Percentiles rank a stretch among this genome's conserved stretches.
Evolutionary conservation across 2,888 invertebrate genomes (phyloP).

Genomic region (Tipula unca): DNA sequence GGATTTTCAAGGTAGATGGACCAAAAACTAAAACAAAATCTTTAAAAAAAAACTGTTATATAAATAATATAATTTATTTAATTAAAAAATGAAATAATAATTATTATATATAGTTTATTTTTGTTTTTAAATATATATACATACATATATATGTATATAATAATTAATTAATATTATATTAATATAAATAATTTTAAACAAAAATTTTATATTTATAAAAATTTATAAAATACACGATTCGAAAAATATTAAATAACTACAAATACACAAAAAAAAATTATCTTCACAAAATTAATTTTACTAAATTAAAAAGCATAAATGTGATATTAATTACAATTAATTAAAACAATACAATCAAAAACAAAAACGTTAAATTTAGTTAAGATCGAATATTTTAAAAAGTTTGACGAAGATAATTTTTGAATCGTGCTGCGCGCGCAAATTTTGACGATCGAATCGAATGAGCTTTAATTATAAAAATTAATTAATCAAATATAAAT

Average conservation of each 20-base stretch:
- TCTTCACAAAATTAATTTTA: not conserved
- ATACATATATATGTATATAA: no score
- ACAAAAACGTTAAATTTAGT: not conserved
- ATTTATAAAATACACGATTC: not conserved
- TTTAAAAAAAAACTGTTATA: not conserved
- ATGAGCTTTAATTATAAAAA: not conserved
- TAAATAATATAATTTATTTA: conserved; percentile 8
- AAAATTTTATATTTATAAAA: not conserved
- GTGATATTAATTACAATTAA: conserved; percentile 14
- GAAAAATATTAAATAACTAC: not conserved
- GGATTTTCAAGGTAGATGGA: conserved; percentile 20
- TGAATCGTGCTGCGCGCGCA: not conserved
- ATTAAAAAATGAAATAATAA: not conserved
- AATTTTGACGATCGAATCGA: not conserved
- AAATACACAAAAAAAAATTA: not conserved
- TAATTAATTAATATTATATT: not conserved
- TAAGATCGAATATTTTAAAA: not conserved
- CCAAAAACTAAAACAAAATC: conserved; percentile 17
- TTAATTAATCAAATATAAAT: no score
- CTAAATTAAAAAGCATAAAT: conserved; percentile 3
- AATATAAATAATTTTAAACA: not conserved
- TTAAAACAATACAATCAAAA: conserved; percentile 3
- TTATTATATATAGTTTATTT: not conserved
- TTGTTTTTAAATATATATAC: not conserved
- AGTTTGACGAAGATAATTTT: not conserved